phyloP scores from a whole-genome alignment of 2,797 vertebrate species.

The Scleropages formosus region DNA sequence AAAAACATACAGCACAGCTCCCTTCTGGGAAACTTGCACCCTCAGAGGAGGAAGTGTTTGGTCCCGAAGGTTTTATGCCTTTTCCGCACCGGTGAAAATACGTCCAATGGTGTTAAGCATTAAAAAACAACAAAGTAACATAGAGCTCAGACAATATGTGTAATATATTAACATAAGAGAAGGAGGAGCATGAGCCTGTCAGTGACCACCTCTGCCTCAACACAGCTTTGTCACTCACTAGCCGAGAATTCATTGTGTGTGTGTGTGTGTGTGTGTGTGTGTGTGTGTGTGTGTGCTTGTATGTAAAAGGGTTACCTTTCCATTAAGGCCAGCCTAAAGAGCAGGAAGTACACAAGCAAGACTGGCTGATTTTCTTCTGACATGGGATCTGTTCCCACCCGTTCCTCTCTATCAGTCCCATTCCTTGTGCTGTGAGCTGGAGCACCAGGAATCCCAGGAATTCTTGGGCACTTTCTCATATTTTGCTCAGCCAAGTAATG shows the following conservation, averaged over 20 bases:
- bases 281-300: slow-evolving; percentile 30
- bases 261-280: slow-evolving; percentile 14
- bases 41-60: slow-evolving; percentile 10
- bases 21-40: slow-evolving; percentile 14
- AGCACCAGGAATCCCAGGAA: slow-evolving; percentile 48
- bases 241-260: too few species aligned
- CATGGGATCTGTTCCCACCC: slow-evolving; percentile 46
- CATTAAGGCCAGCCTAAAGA: slow-evolving; percentile 43
- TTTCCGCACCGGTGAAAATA: too few species aligned
- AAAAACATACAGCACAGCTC: not conserved
- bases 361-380: slow-evolving; percentile 40
- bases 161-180: too few species aligned
- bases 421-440: slow-evolving; percentile 44
- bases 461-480: slow-evolving; percentile 43
- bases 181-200: too few species aligned
- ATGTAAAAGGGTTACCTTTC: slow-evolving; percentile 38
- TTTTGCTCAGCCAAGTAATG: slow-evolving; percentile 23
- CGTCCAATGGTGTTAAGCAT: too few species aligned
- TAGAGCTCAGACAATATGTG: too few species aligned
- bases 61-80: too few species aligned
- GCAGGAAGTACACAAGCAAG: slow-evolving; percentile 31
- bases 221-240: slow-evolving; percentile 25
- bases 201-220: too few species aligned
- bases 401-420: slow-evolving; percentile 42
- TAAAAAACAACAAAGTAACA: too few species aligned